These are phyloP conservation scores for Drosophila murphyi DNA, from an alignment of 1,140 invertebrate species.

Conservation along the genomic window DNA sequence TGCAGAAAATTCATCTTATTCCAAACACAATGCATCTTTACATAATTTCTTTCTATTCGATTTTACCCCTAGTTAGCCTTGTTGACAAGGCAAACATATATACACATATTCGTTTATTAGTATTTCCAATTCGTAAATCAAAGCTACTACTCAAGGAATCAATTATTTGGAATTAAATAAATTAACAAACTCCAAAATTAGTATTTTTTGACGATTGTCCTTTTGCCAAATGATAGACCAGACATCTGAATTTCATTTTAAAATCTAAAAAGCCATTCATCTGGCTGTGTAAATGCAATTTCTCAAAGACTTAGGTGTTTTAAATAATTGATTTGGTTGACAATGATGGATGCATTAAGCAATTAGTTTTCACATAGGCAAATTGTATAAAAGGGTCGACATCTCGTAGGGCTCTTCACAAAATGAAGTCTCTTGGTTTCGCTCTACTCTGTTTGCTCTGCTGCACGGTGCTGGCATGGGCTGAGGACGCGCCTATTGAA, in stretches of 20 bases:
- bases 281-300: too few relatives aligned
- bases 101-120: background rate
- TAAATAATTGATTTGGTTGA: too few relatives aligned
- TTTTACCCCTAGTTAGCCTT: constrained; percentile 8
- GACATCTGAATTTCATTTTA: too few relatives aligned
- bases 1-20: constrained; percentile 55
- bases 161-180: background rate
- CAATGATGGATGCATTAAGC: constrained; percentile 17
- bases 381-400: constrained; percentile 20
- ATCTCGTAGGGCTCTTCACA: background rate
- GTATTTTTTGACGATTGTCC: too few relatives aligned
- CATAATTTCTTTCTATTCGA: constrained; percentile 6
- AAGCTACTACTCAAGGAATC: background rate
- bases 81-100: constrained; percentile 16
- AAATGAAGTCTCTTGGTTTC: constrained; percentile 35
- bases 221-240: too few relatives aligned
- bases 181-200: background rate
- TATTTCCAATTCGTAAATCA: background rate
- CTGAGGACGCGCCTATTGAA: background rate
- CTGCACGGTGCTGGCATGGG: constrained; percentile 6
- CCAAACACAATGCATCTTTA: constrained; percentile 16
- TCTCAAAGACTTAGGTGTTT: too few relatives aligned
- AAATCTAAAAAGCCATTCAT: too few relatives aligned
- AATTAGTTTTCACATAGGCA: constrained; percentile 6
- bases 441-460: constrained; percentile 17